Base-by-base conservation (phyloP, 2,113 vertebrate genomes). In the Oryzias woworae region DNA sequence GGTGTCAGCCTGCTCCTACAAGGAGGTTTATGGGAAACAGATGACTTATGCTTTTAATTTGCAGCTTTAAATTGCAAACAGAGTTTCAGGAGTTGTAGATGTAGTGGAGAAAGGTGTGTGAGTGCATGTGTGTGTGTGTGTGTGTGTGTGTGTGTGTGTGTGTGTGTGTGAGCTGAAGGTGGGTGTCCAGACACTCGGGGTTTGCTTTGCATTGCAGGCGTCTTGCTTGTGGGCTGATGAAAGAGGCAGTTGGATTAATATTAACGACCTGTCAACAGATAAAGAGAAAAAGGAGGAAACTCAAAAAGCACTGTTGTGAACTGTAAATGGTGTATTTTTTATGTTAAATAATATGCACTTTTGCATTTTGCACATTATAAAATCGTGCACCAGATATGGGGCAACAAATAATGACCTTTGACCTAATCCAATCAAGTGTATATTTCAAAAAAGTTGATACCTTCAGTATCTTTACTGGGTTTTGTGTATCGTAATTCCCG, bases 21-120 rank as follows among this genome's bases (percentile, higher is more conserved):
- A 92, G 92, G 91, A 65, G 94, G 94, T 95, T 95, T 96, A 98
- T 98, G 93, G 93, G 92, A 97, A 98, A 95, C 96, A 98, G 95
- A 97, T 98, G 95, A 96, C 93, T 97, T 96, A 94, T 94, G 94
- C 93, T 97, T 98, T 94, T 96, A 96, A 98, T 98, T 98, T 96
- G 95, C 92, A 90, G 94, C 92, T 92, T 95, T 95, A 96, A 98
- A 96, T 98, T 98, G 95, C 95, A 96, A 98, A 96, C 96, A 97
- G 95, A 96, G 95, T 94, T 96, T 95, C 94, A 93, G 94, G 93
- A 97, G 94, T 96, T 91, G 92, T 83, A 87, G 93, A 94, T 95
- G 94, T 95, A 94, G 94, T 94, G 92, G 93, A 91, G 90, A 92
- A 92, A 92, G 90, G 93, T 73, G 73, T 62, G 64, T 64, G 63